phyloP scores from a whole-genome alignment of 2,797 vertebrate species.

The Gallirallus australis region DNA sequence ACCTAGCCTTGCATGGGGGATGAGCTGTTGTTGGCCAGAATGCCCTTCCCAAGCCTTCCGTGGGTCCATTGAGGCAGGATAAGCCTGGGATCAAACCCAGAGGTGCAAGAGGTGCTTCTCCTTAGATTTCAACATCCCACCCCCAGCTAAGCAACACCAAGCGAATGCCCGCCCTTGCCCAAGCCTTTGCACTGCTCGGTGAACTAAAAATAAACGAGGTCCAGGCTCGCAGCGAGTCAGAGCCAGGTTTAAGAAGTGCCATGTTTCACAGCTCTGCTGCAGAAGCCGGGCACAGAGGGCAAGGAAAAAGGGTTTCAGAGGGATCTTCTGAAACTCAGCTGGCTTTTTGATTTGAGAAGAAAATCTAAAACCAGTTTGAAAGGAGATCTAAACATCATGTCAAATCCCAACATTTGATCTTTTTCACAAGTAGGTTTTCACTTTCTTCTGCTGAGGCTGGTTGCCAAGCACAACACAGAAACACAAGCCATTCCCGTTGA shows the following conservation, averaged over 20 bases:
- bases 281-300: background rate
- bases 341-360: slow-evolving; percentile 37
- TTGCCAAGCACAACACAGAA: slow-evolving; percentile 47
- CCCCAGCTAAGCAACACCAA: background rate
- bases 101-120: background rate
- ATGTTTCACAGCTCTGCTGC: background rate
- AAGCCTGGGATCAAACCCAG: background rate
- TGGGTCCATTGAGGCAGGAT: fast-evolving
- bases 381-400: slow-evolving; percentile 31
- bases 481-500: background rate
- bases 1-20: background rate
- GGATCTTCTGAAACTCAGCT: background rate
- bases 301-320: background rate
- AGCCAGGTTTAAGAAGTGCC: background rate
- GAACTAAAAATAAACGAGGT: slow-evolving; percentile 26
- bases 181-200: background rate
- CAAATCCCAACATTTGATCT: slow-evolving; percentile 29
- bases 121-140: background rate
- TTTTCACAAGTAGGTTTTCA: slow-evolving; percentile 41
- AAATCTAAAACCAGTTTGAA: slow-evolving; percentile 33
- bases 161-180: fast-evolving
- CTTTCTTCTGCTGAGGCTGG: slow-evolving; percentile 27
- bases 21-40: background rate
- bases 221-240: background rate
- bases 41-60: background rate